These are phyloP conservation scores for Pteropus alecto DNA, from an alignment of 2,113 vertebrate species.

Conservation along the genomic window DNA sequence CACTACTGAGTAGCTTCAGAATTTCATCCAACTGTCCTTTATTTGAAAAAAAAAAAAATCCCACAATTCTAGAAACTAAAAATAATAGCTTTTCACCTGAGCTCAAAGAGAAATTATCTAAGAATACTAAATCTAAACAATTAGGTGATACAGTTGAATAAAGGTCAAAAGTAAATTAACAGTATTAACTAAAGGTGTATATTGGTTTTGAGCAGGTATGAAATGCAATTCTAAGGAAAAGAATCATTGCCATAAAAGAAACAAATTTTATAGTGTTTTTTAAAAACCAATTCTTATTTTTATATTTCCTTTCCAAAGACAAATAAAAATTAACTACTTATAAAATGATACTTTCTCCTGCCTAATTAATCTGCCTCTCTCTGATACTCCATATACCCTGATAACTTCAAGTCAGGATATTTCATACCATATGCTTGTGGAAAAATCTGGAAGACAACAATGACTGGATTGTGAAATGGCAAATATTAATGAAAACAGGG, in stretches of 20 bases:
- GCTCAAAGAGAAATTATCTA: slow-evolving; percentile 9
- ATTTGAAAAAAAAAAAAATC: neutral
- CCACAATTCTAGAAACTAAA: neutral
- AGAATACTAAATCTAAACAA: neutral
- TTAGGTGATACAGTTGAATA: neutral
- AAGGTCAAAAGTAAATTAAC: neutral
- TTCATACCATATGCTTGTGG: neutral
- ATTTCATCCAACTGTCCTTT: neutral
- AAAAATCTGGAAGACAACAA: neutral
- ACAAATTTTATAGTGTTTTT: neutral
- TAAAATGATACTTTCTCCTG: neutral
- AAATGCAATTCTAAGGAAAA: neutral
- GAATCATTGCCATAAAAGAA: neutral
- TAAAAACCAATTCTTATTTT: neutral
- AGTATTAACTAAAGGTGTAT: neutral
- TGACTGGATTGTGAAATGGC: neutral
- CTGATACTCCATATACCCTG: neutral
- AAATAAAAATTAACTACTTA: neutral
- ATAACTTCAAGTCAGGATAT: neutral
- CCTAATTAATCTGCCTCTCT: neutral
- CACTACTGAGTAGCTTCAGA: neutral
- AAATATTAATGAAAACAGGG: neutral
- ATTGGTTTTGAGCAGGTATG: neutral
- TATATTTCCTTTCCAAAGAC: neutral
- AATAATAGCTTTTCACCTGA: neutral